Conservation (phyloP, 2,888 invertebrate genomes). For the Uloborus plumipes region DNA sequence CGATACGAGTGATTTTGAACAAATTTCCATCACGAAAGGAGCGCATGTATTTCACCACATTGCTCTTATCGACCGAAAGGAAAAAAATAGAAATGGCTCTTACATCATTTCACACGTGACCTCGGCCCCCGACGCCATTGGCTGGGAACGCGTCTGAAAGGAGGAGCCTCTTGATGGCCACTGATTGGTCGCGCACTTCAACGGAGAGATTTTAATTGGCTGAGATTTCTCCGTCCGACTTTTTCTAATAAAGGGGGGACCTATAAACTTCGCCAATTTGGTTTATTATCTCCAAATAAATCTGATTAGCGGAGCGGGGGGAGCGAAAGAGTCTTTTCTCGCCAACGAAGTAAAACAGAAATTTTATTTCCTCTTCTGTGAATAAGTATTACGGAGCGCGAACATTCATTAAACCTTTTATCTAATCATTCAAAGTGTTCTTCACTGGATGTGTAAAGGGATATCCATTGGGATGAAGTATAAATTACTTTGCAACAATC, state of each 20-base stretch:
- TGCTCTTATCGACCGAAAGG: background rate
- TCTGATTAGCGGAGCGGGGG: constrained; percentile 41
- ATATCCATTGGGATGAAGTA: too few species aligned
- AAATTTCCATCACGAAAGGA: too few species aligned
- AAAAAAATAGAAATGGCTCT: constrained; percentile 9
- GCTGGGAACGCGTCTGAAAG: constrained; percentile 4
- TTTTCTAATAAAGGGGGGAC: constrained; percentile 52
- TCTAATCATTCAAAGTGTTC: too few species aligned
- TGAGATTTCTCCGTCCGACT: constrained; percentile 53
- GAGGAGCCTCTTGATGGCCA: constrained; percentile 21
- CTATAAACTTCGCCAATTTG: constrained; percentile 61
- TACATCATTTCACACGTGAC: constrained; percentile 43
- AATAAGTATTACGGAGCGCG: too few species aligned
- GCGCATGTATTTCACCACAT: background rate
- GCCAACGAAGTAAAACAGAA: constrained; percentile 10
- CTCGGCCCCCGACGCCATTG: constrained; percentile 22
- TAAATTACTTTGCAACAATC: too few species aligned
- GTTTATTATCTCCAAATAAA: constrained; percentile 53
- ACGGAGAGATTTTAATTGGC: constrained; percentile 55
- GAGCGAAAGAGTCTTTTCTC: constrained; percentile 7
- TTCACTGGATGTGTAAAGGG: too few species aligned
- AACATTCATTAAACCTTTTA: too few species aligned
- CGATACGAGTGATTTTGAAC: too few species aligned
- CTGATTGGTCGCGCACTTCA: constrained; percentile 55
- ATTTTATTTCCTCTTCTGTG: too few species aligned